phyloP scores from a whole-genome alignment of 2,113 vertebrate species.

The Phrynocephalus versicolor region DNA sequence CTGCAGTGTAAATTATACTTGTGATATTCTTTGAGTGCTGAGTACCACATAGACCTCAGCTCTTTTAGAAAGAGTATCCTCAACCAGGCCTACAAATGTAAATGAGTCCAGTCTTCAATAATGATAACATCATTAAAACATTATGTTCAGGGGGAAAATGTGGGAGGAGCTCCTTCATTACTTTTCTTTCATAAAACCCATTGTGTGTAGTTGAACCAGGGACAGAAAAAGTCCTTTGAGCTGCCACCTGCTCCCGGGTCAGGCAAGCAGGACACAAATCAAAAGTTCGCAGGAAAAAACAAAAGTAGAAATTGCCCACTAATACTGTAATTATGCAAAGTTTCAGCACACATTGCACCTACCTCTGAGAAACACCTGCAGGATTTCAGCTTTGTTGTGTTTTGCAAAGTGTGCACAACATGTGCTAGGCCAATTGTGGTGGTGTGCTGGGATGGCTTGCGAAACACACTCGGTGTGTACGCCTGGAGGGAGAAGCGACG shows the following conservation, averaged over 20 bases:
- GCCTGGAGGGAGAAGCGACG: fast-evolving
- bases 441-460: no score
- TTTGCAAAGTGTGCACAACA: background rate
- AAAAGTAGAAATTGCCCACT: no score
- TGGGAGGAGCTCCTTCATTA: background rate
- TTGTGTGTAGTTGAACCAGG: background rate
- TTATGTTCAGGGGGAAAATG: no score
- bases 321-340: background rate
- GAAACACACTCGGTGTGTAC: background rate
- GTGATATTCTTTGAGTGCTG: background rate
- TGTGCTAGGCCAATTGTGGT: background rate
- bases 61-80: no score
- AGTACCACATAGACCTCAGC: background rate
- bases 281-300: background rate
- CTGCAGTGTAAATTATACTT: background rate
- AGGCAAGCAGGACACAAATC: background rate
- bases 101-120: background rate
- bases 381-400: background rate
- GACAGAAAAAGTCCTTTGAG: fast-evolving
- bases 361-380: background rate
- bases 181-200: background rate
- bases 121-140: no score
- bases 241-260: fast-evolving
- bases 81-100: background rate
- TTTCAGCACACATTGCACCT: background rate